A percentile compares a stretch with the other conserved stretches of the same genome.
These are phyloP conservation scores for Melanotaenia trifasciata DNA, from an alignment of 2,797 vertebrate species.

Conservation along the genomic window DNA sequence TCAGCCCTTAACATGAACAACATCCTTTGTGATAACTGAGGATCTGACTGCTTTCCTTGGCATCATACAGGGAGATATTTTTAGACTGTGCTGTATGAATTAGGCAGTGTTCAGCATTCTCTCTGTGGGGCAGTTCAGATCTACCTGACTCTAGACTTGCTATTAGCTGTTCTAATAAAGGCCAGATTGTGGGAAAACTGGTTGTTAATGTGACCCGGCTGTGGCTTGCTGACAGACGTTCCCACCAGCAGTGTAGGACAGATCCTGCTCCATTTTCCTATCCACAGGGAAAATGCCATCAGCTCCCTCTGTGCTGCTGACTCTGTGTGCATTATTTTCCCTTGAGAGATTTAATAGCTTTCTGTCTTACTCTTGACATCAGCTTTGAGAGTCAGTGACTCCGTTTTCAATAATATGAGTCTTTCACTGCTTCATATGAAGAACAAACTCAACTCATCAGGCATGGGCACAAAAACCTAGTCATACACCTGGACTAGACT, in stretches of 20 bases:
- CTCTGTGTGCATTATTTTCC: constrained; percentile 74
- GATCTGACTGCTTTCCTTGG: constrained; percentile 65
- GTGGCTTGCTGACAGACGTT: constrained; percentile 79
- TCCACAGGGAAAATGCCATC: constrained; percentile 77
- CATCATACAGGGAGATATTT: constrained; percentile 66
- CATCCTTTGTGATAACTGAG: constrained; percentile 56
- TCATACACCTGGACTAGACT: constrained; percentile 30
- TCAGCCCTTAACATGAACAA: constrained; percentile 46
- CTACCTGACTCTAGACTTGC: constrained; percentile 79
- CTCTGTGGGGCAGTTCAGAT: constrained; percentile 79
- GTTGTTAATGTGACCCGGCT: constrained; percentile 81
- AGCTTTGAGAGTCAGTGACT: constrained; percentile 64
- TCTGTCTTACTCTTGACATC: constrained; percentile 71
- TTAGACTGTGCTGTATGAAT: constrained; percentile 72
- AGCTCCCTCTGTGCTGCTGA: constrained; percentile 65
- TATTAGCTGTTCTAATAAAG: constrained; percentile 81
- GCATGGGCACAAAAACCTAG: constrained; percentile 52
- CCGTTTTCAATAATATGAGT: constrained; percentile 54
- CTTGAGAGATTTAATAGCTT: constrained; percentile 73
- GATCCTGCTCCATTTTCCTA: constrained; percentile 75
- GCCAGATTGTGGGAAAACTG: constrained; percentile 84
- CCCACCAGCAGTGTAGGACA: constrained; percentile 77
- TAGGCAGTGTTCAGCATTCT: constrained; percentile 68
- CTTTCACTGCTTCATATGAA: constrained; percentile 48
- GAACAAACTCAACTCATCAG: constrained; percentile 38